Evolutionary conservation across 1,140 invertebrate genomes (phyloP), one percentile per base, ranked within the genome.

Genomic region (Danaus plexippus): DNA sequence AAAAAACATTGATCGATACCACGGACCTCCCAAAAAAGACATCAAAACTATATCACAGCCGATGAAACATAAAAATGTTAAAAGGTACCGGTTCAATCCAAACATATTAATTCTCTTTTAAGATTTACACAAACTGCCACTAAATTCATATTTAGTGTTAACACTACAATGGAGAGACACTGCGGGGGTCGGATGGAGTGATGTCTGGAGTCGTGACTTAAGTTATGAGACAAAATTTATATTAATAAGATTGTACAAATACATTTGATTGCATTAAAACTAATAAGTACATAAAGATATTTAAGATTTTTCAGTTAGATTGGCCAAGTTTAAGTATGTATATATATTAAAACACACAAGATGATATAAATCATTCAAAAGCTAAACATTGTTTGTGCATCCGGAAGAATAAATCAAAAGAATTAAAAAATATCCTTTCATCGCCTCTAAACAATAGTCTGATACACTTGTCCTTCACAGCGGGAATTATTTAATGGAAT

Each of bases 121-220:
- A 41, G 42, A 51, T 78, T 73, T 75, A 78, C 75, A 73, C 75
- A 71, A 76, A 75, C 61, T 63, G 65, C 45, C 50, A 51, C 64
- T 67, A 69, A 65, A 55, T 9, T 11, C 10, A 22, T 46, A 40
- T 48, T 55, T 43, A 48, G 51, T 52, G 51, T 44, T 43, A 52
- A 44, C 43, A 43, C 13, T 42, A 59, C 43, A 51, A 51, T 55
- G 60, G 52, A 22, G 9, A 11, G 9, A 43, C 43, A 4, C 68
- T 61, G 63, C 72, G 58, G 68, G 71, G 40, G 54, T 22, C 9
- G n/a, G 4, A 54, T 9, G 12, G 4, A 54, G 42, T 46, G 12
- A 47, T 43, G 54, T 55, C 10, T 55, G 54, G 43, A 55, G 53
- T 41, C 46, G 42, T 55, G 9, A n/a, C 10, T 40, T 55, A 18